phyloP scores from a whole-genome alignment of 1,140 invertebrate species.

The Antheraea mylitta region DNA sequence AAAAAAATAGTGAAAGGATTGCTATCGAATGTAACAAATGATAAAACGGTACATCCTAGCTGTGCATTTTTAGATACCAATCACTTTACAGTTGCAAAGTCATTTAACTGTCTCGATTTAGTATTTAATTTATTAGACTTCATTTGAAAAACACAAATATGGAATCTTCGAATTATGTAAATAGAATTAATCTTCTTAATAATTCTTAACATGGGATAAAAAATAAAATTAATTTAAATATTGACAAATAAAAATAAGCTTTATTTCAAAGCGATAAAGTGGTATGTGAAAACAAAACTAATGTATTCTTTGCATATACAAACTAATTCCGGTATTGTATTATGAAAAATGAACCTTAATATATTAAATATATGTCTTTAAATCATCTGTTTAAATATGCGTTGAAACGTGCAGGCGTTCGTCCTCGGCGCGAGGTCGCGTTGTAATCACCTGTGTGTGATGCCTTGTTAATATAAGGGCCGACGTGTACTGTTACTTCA shows the following conservation, averaged over 20 bases:
- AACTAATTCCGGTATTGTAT: not conserved
- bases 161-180: not conserved
- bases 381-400: not conserved
- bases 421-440: not conserved
- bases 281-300: not conserved
- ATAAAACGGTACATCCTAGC: not conserved
- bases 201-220: not conserved
- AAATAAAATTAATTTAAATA: not conserved
- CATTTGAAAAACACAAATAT: not conserved
- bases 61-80: not conserved
- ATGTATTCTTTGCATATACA: not conserved
- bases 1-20: not conserved
- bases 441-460: not conserved
- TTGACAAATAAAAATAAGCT: not conserved
- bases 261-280: not conserved
- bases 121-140: not conserved
- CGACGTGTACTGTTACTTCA: not conserved
- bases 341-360: not conserved
- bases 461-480: not conserved
- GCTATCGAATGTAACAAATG: not conserved
- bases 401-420: not conserved
- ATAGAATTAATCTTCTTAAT: not conserved
- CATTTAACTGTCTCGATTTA: not conserved
- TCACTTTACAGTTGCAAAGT: not conserved
- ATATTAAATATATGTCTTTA: not conserved